phyloP scores from a whole-genome alignment of 2,888 invertebrate genomes.

The Gastracanthus pulcherrimus region DNA sequence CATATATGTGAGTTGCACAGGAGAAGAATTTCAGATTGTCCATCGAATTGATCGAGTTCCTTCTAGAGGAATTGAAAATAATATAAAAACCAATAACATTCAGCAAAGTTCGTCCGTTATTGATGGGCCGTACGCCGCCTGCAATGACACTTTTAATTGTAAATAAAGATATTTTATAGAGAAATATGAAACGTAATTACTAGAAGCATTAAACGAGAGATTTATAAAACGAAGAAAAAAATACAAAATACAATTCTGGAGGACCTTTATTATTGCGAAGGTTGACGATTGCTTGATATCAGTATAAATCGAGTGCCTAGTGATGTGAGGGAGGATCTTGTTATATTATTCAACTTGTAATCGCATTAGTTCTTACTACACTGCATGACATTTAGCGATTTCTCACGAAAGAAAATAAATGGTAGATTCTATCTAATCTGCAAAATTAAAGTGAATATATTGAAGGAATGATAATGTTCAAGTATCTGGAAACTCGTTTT shows the following conservation, averaged over 20 bases:
- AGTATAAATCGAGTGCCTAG: conserved; percentile 50
- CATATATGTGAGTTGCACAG: neutral
- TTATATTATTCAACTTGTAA: conserved; percentile 45
- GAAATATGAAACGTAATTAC: neutral
- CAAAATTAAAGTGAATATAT: conserved; percentile 44
- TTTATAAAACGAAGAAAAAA: conserved; percentile 22
- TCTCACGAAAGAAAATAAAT: conserved; percentile 4
- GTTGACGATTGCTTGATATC: conserved; percentile 42
- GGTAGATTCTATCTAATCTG: conserved; percentile 16
- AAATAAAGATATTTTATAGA: conserved; percentile 48
- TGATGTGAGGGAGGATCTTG: conserved; percentile 29
- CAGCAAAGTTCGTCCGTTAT: conserved; percentile 36
- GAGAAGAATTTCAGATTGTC: conserved; percentile 22
- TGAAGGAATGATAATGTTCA: neutral
- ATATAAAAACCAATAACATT: conserved; percentile 22
- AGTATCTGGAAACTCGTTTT: neutral
- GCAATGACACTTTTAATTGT: conserved; percentile 35
- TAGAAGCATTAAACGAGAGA: conserved; percentile 29
- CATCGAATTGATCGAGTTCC: conserved; percentile 22
- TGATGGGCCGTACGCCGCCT: neutral
- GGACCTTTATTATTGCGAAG: conserved; percentile 50
- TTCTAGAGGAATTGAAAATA: conserved; percentile 57
- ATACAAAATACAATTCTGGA: neutral
- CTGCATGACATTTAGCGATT: conserved; percentile 22
- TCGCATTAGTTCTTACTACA: conserved; percentile 13